These are phyloP conservation scores for Acyrthosiphon pisum DNA, from an alignment of 1,140 invertebrate species.

Conservation along the genomic window DNA sequence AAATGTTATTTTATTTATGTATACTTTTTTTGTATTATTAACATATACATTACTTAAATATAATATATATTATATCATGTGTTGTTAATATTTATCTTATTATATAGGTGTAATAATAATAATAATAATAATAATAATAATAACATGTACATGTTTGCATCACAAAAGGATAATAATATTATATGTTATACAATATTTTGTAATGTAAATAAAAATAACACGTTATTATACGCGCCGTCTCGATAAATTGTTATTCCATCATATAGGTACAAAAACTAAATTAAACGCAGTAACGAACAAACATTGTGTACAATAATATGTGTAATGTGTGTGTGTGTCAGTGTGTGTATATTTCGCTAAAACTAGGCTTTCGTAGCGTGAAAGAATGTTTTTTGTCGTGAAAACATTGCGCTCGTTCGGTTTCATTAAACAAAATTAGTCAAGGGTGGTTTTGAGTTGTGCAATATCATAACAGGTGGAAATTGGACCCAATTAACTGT, in stretches of 20 bases:
- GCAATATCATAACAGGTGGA: constrained; percentile 51
- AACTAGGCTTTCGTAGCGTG: constrained; percentile 44
- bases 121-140: not conserved
- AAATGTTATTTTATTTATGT: constrained; percentile 8
- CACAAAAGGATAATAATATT: not conserved
- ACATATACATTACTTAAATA: not conserved
- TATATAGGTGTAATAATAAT: not conserved
- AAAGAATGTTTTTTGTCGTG: constrained; percentile 52
- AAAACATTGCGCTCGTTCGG: constrained; percentile 50
- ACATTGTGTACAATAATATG: not conserved
- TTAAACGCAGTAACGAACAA: not conserved
- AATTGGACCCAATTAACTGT: constrained; percentile 48
- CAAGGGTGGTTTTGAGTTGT: constrained; percentile 55
- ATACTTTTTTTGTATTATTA: constrained; percentile 23
- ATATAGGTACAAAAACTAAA: not conserved
- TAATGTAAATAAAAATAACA: constrained; percentile 35
- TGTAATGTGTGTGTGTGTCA: not conserved
- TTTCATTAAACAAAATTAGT: constrained; percentile 57
- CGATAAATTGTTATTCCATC: constrained; percentile 18
- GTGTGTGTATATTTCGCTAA: constrained; percentile 8
- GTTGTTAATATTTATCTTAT: not conserved
- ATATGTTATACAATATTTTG: constrained; percentile 31
- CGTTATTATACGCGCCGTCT: not conserved
- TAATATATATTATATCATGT: constrained; percentile 2
- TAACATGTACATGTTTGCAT: not conserved